Percentiles rank a stretch among this genome's conserved stretches.
phyloP scores from a whole-genome alignment of 2,888 invertebrate genomes.

The Labia minor region DNA sequence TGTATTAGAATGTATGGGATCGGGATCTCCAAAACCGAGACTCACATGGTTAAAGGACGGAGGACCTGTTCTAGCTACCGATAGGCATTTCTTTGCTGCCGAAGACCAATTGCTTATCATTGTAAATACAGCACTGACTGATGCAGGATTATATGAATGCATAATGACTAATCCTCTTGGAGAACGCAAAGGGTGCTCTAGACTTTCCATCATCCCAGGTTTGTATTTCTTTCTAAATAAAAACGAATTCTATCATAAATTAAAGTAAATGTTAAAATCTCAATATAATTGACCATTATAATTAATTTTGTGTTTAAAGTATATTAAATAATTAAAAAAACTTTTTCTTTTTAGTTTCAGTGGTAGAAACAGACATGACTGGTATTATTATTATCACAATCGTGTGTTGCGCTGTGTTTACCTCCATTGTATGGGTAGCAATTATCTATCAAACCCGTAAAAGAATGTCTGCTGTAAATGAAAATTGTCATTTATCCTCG shows the following conservation, averaged over 20 bases:
- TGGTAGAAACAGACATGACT: slow-evolving; percentile 64
- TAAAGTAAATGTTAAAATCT: too few species aligned
- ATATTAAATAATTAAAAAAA: not conserved
- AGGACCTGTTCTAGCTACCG: slow-evolving; percentile 55
- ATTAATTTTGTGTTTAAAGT: not conserved
- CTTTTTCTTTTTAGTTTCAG: slow-evolving; percentile 34
- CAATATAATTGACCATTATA: not conserved
- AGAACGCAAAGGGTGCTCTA: slow-evolving; percentile 58
- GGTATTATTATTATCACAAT: slow-evolving; percentile 83
- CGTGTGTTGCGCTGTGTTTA: slow-evolving; percentile 83
- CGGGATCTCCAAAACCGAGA: slow-evolving; percentile 71
- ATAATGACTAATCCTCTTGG: slow-evolving; percentile 79
- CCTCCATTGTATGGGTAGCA: slow-evolving; percentile 82
- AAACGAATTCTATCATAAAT: too few species aligned
- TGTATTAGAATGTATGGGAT: slow-evolving; percentile 78
- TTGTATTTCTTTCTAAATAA: slow-evolving; percentile 25
- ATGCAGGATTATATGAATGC: slow-evolving; percentile 83
- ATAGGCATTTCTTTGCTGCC: slow-evolving; percentile 75
- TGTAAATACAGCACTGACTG: slow-evolving; percentile 61
- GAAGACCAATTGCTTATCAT: slow-evolving; percentile 82
- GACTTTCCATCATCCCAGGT: slow-evolving; percentile 58
- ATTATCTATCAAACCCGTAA: slow-evolving; percentile 78
- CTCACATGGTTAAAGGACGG: slow-evolving; percentile 81
- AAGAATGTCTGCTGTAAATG: slow-evolving; percentile 41
- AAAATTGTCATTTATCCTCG: slow-evolving; percentile 18